Conservation (phyloP, 2,113 vertebrate species). For the Scortum barcoo region DNA sequence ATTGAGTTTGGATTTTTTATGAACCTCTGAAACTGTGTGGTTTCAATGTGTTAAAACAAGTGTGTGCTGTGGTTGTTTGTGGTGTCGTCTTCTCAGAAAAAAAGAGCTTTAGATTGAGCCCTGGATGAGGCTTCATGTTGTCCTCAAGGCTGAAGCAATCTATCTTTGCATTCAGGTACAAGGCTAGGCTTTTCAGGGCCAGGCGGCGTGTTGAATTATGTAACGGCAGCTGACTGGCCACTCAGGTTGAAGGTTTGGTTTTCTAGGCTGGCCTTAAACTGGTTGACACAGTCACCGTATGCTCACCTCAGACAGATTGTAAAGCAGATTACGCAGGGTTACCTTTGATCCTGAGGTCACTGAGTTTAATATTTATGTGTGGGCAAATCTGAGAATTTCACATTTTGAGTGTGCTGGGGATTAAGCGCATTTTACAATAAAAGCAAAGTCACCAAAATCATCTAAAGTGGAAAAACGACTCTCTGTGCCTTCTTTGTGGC, state of each 20-base stretch:
- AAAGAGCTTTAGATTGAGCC: not conserved
- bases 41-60: not conserved
- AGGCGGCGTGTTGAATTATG: not conserved
- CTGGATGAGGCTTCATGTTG: not conserved
- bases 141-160: slow-evolving; percentile 14
- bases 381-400: not conserved
- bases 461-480: no score
- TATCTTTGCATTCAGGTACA: slow-evolving; percentile 10
- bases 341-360: not conserved
- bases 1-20: not conserved
- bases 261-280: slow-evolving; percentile 16
- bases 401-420: not conserved
- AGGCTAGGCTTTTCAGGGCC: slow-evolving; percentile 45
- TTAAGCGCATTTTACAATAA: no score
- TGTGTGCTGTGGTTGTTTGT: not conserved
- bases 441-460: no score
- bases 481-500: no score
- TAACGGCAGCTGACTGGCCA: not conserved
- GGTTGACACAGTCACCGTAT: slow-evolving; percentile 7
- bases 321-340: slow-evolving; percentile 47
- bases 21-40: not conserved
- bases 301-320: not conserved
- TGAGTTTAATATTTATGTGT: not conserved
- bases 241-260: slow-evolving; percentile 50
- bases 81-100: not conserved